Evolutionary conservation across 2,888 invertebrate genomes (phyloP).

Genomic region (Drosophila neoperkinsi): DNA sequence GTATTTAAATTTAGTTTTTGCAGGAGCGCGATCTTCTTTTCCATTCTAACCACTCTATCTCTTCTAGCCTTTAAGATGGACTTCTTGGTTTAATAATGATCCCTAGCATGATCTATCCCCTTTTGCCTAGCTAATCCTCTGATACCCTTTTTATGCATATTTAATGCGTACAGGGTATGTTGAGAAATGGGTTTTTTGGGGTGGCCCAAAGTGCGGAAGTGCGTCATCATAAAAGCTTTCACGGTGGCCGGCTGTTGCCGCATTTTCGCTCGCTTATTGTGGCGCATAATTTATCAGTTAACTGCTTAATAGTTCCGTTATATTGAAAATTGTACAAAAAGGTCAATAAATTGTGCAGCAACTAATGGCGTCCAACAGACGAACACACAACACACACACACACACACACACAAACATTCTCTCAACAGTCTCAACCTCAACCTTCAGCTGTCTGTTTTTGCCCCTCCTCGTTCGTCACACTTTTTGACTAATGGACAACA

Average conservation of each 20-base stretch:
- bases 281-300: conserved; percentile 82
- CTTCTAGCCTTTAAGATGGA: background rate
- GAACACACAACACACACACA: background rate
- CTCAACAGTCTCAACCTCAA: background rate
- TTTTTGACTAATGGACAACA: conserved; percentile 73
- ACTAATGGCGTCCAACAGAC: conserved; percentile 54
- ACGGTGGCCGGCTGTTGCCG: conserved; percentile 51
- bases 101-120: background rate
- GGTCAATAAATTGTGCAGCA: conserved; percentile 65
- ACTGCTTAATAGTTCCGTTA: conserved; percentile 81
- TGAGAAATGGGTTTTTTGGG: conserved; percentile 14
- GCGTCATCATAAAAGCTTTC: conserved; percentile 82
- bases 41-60: background rate
- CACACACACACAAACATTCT: background rate
- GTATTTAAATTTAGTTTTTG: background rate
- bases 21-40: background rate
- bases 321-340: conserved; percentile 70
- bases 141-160: too few species aligned
- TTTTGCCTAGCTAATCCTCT: background rate
- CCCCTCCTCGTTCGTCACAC: conserved; percentile 58
- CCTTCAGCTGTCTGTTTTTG: conserved; percentile 30
- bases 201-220: conserved; percentile 68
- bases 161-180: conserved; percentile 3
- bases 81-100: background rate
- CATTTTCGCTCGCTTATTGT: conserved; percentile 63